phyloP scores from a whole-genome alignment of 2,797 vertebrate genomes.

The Chiroxiphia lanceolata region DNA sequence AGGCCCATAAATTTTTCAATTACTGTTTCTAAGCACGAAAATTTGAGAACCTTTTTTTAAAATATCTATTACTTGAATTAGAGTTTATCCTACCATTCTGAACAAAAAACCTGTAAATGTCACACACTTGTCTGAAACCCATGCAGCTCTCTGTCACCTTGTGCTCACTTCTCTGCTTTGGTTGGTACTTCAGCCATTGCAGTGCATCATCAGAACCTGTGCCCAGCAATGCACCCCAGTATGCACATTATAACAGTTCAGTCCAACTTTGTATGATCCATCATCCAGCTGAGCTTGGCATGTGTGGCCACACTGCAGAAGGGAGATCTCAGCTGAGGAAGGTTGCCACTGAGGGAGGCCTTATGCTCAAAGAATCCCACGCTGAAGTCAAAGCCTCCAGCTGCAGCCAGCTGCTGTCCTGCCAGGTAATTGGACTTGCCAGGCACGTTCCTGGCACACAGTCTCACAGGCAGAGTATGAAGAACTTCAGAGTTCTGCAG shows the following conservation, averaged over 20 bases:
- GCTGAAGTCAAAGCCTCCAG: not conserved
- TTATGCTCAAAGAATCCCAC: not conserved
- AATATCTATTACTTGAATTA: not conserved
- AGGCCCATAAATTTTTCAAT: not conserved
- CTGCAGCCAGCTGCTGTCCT: not conserved
- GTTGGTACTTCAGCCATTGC: not conserved
- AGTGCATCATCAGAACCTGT: not conserved
- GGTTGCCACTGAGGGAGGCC: not conserved
- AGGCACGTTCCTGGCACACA: not conserved
- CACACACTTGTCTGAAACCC: not conserved
- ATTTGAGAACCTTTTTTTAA: not conserved
- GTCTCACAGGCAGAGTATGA: not conserved
- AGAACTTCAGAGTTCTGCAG: not conserved
- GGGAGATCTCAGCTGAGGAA: not conserved
- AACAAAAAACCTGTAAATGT: not conserved
- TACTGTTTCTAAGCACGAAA: not conserved
- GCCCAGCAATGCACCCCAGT: accelerated
- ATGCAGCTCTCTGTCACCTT: not conserved
- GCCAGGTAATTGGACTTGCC: not conserved
- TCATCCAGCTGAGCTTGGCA: not conserved
- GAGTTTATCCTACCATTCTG: not conserved
- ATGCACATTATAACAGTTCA: accelerated
- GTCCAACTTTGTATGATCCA: accelerated
- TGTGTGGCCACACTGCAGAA: not conserved
- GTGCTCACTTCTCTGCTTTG: not conserved